Evolutionary conservation across 1,140 invertebrate genomes (phyloP), one percentile per base, ranked within the genome.

Genomic region (Tetraneura akinire): DNA sequence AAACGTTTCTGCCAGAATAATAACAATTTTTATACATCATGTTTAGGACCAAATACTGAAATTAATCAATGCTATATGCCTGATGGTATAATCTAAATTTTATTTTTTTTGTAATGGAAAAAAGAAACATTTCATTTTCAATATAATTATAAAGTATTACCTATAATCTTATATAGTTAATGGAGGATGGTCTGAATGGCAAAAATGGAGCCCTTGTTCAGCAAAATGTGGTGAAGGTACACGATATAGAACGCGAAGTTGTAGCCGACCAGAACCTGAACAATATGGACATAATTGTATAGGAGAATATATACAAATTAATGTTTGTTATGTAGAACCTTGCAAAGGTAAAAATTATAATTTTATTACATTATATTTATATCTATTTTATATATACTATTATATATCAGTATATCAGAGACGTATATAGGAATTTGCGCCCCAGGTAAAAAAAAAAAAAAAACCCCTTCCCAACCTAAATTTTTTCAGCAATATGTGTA

Each of bases 101-200:
- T 14, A 14, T 29, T 23, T 29, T 29, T 4, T n/a, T 26, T 29
- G 10, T 57, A 11, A 5, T 9, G 18, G 5, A 9, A 55, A 55
- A 21, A 55, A 55, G 2, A 60, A 26, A 29, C 0, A 29, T 10
- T 29, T 32, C 16, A 47, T 47, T 8, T 70, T n/a, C 3, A 6
- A 53, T n/a, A 4, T 45, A 32, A 2, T 2, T n/a, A n/a, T n/a
- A n/a, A n/a, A n/a, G n/a, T n/a, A n/a, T n/a, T n/a, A n/a, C n/a
- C n/a, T n/a, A n/a, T n/a, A n/a, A n/a, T n/a, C n/a, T n/a, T 55
- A 18, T 66, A 76, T 18, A 78, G 74, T 62, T 3, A 32, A 84
- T 73, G 83, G 88, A 45, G 83, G 83, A 1, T 90, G 89, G 89
- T 84, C 86, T 10, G 62, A 83, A 0, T 90, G 89, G 89, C 83